These are phyloP conservation scores for Xyrichtys novacula DNA, from an alignment of 2,797 vertebrate genomes.

Conservation along the genomic window DNA sequence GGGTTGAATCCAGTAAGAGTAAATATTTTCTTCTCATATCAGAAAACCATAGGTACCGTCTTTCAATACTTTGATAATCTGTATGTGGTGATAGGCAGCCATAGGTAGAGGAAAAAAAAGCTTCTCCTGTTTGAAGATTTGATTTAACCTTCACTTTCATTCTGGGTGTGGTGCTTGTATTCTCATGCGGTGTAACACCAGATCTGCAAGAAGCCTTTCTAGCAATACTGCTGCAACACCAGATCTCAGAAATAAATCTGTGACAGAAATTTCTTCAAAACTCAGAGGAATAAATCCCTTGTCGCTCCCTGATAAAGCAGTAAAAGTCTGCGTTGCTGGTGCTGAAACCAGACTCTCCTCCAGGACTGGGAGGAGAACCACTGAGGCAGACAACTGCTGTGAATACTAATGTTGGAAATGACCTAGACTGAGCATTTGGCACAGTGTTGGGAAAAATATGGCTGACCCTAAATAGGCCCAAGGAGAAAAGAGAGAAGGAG, in stretches of 20 bases:
- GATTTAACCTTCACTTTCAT: background rate
- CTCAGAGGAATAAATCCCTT: background rate
- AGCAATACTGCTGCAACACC: background rate
- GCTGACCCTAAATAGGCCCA: conserved; percentile 56
- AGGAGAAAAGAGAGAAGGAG: conserved; percentile 48
- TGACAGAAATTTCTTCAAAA: conserved; percentile 4
- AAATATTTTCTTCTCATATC: background rate
- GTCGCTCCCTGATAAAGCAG: background rate
- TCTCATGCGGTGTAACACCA: background rate
- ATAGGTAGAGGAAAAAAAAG: conserved; percentile 9
- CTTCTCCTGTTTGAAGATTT: conserved; percentile 1
- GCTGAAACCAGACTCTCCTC: conserved; percentile 51
- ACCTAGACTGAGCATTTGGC: conserved; percentile 68
- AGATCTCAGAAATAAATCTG: background rate
- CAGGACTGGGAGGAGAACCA: conserved; percentile 41
- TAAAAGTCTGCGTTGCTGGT: conserved; percentile 12
- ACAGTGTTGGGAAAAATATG: conserved; percentile 56
- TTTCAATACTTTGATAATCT: background rate
- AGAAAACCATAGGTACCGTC: background rate
- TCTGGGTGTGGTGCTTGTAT: conserved; percentile 1
- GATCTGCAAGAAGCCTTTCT: background rate
- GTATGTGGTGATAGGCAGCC: background rate
- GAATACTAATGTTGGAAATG: conserved; percentile 70
- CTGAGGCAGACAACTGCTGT: conserved; percentile 48
- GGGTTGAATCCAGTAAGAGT: background rate